Base-by-base conservation (phyloP, 1,140 invertebrate species). In the Temnothorax nylanderi region DNA sequence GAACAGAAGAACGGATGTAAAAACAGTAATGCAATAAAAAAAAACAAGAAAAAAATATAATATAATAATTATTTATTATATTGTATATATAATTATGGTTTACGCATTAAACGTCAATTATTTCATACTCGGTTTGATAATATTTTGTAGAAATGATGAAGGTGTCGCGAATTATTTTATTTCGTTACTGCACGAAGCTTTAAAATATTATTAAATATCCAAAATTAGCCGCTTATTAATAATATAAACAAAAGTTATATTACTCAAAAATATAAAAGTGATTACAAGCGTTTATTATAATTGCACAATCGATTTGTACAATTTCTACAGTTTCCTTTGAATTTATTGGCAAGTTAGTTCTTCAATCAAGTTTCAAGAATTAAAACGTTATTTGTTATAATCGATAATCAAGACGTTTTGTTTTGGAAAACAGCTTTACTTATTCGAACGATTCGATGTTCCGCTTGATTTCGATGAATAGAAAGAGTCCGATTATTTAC, bases 401-500 rank as follows among this genome's bases (percentile, higher is more conserved):
- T 75, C 51, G n/a, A 44, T 58, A 76, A 41, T 41, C 13, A 32
- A 26, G n/a, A 44, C 37, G 21, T 76, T 76, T 60, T 41, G 37
- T 41, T 44, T 44, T 21, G 37, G 1, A 76, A 47, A 54, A 16
- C 54, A n/a, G 5, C 5, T 51, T 44, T 32, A 32, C 16, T 64
- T 26, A 51, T 32, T 21, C 44, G 21, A 78, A 11, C 18, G 41
- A 41, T 11, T 34, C 34, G 56, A 80, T 80, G 16, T 26, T 6
- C n/a, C 32, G 34, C n/a, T 72, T 44, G 34, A 34, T 72, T 56
- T 44, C 37, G 41, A 74, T 74, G 32, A 60, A 58, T 49, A 60
- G 44, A 74, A 32, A 69, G 41, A 58, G 18, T 34, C 51, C 26
- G 80, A 82, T 82, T 18, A 82, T 74, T 18, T 54, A 60, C 3